Percentiles rank a stretch among this genome's conserved stretches.
These are phyloP conservation scores for Drosophila colorata DNA, from an alignment of 2,888 invertebrate species.

Conservation along the genomic window DNA sequence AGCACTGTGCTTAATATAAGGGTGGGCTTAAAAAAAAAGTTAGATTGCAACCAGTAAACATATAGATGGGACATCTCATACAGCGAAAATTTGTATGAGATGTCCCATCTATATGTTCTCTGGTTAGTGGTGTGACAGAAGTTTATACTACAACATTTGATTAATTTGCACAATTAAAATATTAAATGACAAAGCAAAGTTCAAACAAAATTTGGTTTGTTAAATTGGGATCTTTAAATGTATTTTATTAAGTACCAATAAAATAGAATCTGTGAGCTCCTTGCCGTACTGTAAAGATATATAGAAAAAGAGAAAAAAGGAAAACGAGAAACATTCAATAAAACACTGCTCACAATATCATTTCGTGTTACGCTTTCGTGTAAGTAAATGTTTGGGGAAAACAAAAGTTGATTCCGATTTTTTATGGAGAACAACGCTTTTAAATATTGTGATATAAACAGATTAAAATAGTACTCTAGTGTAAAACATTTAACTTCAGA, in stretches of 20 bases:
- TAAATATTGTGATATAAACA: background rate
- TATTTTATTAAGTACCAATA: constrained; percentile 82
- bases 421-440: background rate
- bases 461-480: background rate
- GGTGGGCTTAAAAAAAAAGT: constrained; percentile 5
- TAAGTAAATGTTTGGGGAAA: constrained; percentile 4
- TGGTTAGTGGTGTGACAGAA: background rate
- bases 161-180: constrained; percentile 25
- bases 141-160: background rate
- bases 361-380: background rate
- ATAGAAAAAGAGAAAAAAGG: constrained; percentile 60
- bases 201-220: constrained; percentile 15
- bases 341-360: constrained; percentile 36
- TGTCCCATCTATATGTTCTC: background rate
- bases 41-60: background rate
- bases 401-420: background rate
- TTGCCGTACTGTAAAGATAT: constrained; percentile 85
- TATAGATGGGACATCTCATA: background rate
- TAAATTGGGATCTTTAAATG: constrained; percentile 14
- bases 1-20: constrained; percentile 29
- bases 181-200: constrained; percentile 36
- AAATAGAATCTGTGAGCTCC: constrained; percentile 86
- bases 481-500: background rate
- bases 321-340: constrained; percentile 51
- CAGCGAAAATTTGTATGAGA: too few species aligned